phyloP scores from a whole-genome alignment of 2,888 invertebrate genomes.

The Andrena minutula region DNA sequence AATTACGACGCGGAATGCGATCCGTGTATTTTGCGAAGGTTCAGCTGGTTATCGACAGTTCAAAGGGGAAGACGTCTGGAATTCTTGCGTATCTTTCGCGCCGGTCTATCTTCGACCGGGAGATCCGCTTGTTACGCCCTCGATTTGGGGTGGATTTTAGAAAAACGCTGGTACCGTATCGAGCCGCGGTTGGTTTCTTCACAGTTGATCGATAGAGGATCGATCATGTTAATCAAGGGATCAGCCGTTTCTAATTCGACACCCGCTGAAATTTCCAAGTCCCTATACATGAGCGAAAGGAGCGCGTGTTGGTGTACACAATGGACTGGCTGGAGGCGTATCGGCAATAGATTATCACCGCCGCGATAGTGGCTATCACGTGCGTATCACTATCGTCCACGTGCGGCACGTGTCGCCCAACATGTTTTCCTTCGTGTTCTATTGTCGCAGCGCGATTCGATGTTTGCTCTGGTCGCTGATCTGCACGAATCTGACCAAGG shows the following conservation, averaged over 20 bases:
- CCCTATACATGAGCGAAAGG: constrained; percentile 17
- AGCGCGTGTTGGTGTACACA: constrained; percentile 16
- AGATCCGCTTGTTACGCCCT: not conserved
- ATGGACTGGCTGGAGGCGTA: constrained; percentile 18
- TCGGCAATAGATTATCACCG: constrained; percentile 41
- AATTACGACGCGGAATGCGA: constrained; percentile 1
- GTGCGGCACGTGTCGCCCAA: constrained; percentile 63
- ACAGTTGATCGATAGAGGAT: too few relatives aligned
- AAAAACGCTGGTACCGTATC: not conserved
- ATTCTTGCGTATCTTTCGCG: not conserved
- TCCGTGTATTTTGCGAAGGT: not conserved
- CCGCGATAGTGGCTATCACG: constrained; percentile 70
- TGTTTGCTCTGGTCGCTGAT: constrained; percentile 2
- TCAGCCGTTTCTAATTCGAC: not conserved
- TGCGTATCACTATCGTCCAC: constrained; percentile 66
- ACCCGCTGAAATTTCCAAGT: constrained; percentile 10
- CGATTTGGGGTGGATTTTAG: not conserved
- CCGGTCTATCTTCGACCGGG: not conserved
- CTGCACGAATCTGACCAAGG: not conserved
- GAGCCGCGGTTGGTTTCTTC: too few relatives aligned
- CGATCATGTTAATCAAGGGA: not conserved
- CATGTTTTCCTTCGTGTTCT: constrained; percentile 6
- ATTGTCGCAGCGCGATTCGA: not conserved
- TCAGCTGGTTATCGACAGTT: constrained; percentile 10
- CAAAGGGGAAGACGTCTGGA: not conserved